These are phyloP conservation scores for Ageneiosus marmoratus DNA, from an alignment of 2,113 vertebrate genomes.

Conservation along the genomic window DNA sequence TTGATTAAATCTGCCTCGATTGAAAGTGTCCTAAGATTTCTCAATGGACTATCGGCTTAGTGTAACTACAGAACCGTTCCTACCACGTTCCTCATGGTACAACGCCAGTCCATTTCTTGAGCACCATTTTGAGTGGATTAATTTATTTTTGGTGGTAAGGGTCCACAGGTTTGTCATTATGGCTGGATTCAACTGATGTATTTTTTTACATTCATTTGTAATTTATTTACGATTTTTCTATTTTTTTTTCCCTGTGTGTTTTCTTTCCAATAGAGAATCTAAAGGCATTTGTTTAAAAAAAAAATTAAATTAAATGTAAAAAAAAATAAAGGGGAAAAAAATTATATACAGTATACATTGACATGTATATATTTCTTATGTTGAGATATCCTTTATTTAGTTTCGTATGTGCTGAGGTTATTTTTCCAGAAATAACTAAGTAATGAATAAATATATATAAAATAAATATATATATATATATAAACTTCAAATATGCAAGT, in stretches of 20 bases:
- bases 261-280: constrained; percentile 63
- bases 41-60: not conserved
- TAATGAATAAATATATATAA: constrained; percentile 40
- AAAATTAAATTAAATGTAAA: too few species aligned
- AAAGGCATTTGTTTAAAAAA: constrained; percentile 70
- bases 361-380: constrained; percentile 70
- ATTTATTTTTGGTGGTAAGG: constrained; percentile 39
- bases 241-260: too few species aligned
- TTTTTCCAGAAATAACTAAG: constrained; percentile 73
- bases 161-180: constrained; percentile 39
- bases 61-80: not conserved
- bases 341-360: constrained; percentile 56
- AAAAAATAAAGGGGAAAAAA: too few species aligned
- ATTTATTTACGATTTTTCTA: constrained; percentile 69
- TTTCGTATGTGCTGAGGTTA: constrained; percentile 80
- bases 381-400: constrained; percentile 77
- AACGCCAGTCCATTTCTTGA: constrained; percentile 39
- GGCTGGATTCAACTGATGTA: constrained; percentile 51
- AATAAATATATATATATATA: not conserved
- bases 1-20: not conserved
- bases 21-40: too few species aligned
- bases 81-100: constrained; percentile 45
- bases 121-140: constrained; percentile 41
- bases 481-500: constrained; percentile 71
- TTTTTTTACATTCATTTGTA: constrained; percentile 68